Conservation (phyloP, 1,140 invertebrate species). For the Agraylea sexmaculata region DNA sequence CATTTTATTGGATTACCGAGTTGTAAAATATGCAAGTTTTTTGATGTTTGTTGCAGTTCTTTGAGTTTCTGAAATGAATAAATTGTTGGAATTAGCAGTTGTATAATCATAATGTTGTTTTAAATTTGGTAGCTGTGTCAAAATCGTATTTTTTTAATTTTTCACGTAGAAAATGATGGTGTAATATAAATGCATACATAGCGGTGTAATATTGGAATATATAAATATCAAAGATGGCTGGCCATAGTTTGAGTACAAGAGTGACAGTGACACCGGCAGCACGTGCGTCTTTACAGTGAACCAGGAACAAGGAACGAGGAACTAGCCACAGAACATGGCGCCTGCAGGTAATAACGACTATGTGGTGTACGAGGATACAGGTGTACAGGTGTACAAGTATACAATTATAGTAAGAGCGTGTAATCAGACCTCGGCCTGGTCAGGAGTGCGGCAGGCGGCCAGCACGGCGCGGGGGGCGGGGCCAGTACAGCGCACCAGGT, state of each 20-base stretch:
- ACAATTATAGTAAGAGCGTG: slow-evolving; percentile 19
- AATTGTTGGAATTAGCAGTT: too few species aligned
- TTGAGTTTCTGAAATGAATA: slow-evolving; percentile 51
- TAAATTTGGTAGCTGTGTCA: too few species aligned
- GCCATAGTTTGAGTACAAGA: too few species aligned
- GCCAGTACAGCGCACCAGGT: slow-evolving; percentile 27
- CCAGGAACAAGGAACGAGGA: neutral
- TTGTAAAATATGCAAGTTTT: slow-evolving; percentile 53
- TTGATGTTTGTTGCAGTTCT: slow-evolving; percentile 41
- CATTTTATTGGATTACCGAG: slow-evolving; percentile 45
- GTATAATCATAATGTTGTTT: too few species aligned
- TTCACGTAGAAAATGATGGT: too few species aligned
- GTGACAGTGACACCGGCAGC: too few species aligned
- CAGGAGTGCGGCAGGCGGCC: slow-evolving; percentile 58
- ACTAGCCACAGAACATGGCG: neutral
- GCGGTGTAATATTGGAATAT: too few species aligned
- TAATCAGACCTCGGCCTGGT: slow-evolving; percentile 49
- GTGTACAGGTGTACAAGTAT: neutral
- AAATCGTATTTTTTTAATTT: too few species aligned
- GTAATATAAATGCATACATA: too few species aligned
- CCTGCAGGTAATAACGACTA: slow-evolving; percentile 2
- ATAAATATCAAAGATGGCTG: too few species aligned
- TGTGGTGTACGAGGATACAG: neutral
- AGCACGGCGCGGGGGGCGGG: slow-evolving; percentile 49
- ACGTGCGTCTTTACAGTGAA: too few species aligned